Evolutionary conservation across 2,888 invertebrate species (phyloP), one percentile per base, ranked within the genome.

Genomic region (Chrysolina oricalcia): DNA sequence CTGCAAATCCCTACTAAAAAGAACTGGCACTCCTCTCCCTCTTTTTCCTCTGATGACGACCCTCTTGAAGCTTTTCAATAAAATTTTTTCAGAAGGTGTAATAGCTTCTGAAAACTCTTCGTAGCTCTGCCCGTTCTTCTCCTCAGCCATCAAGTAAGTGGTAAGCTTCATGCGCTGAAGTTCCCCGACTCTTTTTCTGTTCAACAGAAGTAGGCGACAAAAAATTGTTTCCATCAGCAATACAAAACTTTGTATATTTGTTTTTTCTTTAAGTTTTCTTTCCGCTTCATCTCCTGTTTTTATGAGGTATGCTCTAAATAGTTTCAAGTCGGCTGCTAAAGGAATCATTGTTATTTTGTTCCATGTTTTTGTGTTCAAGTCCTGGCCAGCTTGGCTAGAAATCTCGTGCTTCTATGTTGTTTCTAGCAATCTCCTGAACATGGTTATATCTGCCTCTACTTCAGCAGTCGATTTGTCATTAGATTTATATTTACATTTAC

Each of bases 131-230:
- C 19, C 19, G 15, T 43, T 13, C 2, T 75, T 21, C 11, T 62
- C 41, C 15, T 67, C 41, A 23, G 43, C 13, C 9, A n/a, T 21
- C 46, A 27, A n/a, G 41, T 78, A 78, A 6, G 59, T 56, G 50
- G 72, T 9, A 1, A 78, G 64, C 1, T 21, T 21, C n/a, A 78
- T 46, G 73, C 81, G 69, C 53, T 84, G 80, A 10, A 83, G 68
- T 71, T 83, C 82, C 17, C 83, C 84, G 6, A 78, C 75, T 65
- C 85, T 46, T 65, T 75, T 74, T 56, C 83, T 76, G 69, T 84
- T 84, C n/a, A 83, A 66, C 17, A 83, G 41, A 13, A 84, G 21
- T n/a, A 82, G 68, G 17, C 81, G 65, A 70, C 82, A 84, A 73
- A 72, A 84, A 11, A 80, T 46, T 3, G 75, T 78, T 76, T 83